A percentile compares a stretch with the other conserved stretches of the same genome.
Evolutionary conservation across 2,888 invertebrate species (phyloP).

Genomic region (Exocentrus adspersus): DNA sequence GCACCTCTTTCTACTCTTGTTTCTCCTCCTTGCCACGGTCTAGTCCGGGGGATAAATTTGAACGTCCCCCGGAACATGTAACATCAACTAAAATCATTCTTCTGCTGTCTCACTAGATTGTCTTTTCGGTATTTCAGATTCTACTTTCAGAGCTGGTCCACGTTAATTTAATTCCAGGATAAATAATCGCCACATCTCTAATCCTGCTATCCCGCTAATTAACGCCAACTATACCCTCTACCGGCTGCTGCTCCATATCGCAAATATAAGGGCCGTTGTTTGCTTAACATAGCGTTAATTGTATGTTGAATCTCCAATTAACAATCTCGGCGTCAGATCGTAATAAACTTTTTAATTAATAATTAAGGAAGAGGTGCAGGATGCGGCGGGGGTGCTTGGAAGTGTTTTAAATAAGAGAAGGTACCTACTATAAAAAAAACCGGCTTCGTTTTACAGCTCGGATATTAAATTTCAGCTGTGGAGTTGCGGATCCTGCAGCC

Average conservation of each 20-base stretch:
- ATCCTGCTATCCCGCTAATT: conserved; percentile 26
- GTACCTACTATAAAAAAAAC: neutral
- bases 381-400: neutral
- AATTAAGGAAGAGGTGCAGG: conserved; percentile 12
- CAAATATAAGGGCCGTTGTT: conserved; percentile 22
- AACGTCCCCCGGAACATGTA: too few species aligned
- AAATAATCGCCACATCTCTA: conserved; percentile 24
- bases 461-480: neutral
- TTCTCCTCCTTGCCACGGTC: neutral
- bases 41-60: conserved; percentile 6
- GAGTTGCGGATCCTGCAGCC: neutral
- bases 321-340: conserved; percentile 20
- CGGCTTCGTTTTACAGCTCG: neutral
- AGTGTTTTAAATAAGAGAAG: neutral
- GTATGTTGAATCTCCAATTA: conserved; percentile 22
- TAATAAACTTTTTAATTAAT: conserved; percentile 26
- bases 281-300: conserved; percentile 25
- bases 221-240: conserved; percentile 24
- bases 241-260: conserved; percentile 14
- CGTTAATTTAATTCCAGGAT: conserved; percentile 23
- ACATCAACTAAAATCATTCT: too few species aligned
- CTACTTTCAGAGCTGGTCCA: too few species aligned
- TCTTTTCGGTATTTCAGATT: too few species aligned
- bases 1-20: conserved; percentile 20
- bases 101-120: too few species aligned